phyloP scores from a whole-genome alignment of 2,888 invertebrate genomes.

The Vesta saturnalis region DNA sequence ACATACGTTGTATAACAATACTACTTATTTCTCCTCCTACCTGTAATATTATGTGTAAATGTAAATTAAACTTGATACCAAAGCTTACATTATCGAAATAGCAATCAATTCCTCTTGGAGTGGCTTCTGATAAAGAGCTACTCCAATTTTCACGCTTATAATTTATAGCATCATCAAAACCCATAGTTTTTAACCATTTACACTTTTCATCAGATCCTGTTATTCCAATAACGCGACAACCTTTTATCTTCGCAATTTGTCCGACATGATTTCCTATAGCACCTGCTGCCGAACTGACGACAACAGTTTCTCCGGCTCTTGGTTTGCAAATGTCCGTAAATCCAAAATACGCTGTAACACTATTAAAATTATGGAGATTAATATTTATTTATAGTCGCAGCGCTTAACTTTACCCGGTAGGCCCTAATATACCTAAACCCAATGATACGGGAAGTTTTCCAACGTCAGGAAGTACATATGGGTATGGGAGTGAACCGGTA shows the following conservation, averaged over 20 bases:
- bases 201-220: constrained; percentile 78
- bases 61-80: not conserved
- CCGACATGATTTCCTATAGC: constrained; percentile 83
- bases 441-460: constrained; percentile 70
- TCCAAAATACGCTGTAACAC: constrained; percentile 81
- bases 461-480: constrained; percentile 68
- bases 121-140: constrained; percentile 67
- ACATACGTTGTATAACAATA: constrained; percentile 71
- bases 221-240: constrained; percentile 75
- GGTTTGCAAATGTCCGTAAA: constrained; percentile 76
- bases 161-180: constrained; percentile 76
- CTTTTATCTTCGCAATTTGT: constrained; percentile 80
- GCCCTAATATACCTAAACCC: constrained; percentile 74
- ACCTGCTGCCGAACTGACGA: constrained; percentile 79
- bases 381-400: not conserved
- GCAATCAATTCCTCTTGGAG: constrained; percentile 78
- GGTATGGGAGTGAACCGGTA: constrained; percentile 53
- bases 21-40: constrained; percentile 74
- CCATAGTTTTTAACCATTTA: constrained; percentile 72
- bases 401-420: constrained; percentile 71
- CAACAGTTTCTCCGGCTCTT: constrained; percentile 76
- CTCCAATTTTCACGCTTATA: constrained; percentile 72
- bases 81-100: constrained; percentile 80
- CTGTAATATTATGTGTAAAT: constrained; percentile 51
- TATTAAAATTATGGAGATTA: constrained; percentile 49